Base-by-base conservation (phyloP, 2,797 vertebrate species). In the Syngnathus rostellatus region DNA sequence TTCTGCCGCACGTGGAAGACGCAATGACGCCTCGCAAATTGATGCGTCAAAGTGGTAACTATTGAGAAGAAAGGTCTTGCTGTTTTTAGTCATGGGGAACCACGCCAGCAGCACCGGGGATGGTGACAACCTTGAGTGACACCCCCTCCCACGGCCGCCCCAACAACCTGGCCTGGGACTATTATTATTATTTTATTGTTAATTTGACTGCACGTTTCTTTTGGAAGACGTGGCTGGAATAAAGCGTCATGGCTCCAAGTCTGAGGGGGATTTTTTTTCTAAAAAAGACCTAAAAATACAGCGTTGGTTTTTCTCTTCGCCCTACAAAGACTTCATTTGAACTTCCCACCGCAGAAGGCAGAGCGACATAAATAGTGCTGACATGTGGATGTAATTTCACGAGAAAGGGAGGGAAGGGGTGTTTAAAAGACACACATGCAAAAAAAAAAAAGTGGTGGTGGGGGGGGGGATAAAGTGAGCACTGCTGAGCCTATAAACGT, bases 351-450 rank as follows among this genome's bases (percentile, higher is more conserved):
- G 88, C 92, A 91, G 88, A 88, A 57, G 86, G 80, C 71, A 87
- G 86, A 87, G 85, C 85, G 88, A 91, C 91, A 86, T 89, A 92
- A 92, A 93, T 93, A 92, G 90, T 91, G 90, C 86, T 90, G 91
- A 91, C 92, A 93, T 93, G 91, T 92, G 92, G 91, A 92, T 92
- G 90, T 91, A 89, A 92, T 93, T 93, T 92, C 88, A 88, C 45
- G 11, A 43, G 61, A n/a, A 43, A 62, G 59, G 19, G 62, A 45
- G 46, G 48, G 23, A 39, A 64, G 46, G 37, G 37, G 82, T 77
- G 82, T 72, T 73, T 62, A 65, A 80, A 85, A 86, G 77, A 85
- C 80, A 86, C 79, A 84, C 75, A 86, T 85, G 85, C 81, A 72
- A 80, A 81, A 81, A 80, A 86, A 87, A 82, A 82, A 84, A 80